phyloP scores from a whole-genome alignment of 2,797 vertebrate species.

The Channa striata region DNA sequence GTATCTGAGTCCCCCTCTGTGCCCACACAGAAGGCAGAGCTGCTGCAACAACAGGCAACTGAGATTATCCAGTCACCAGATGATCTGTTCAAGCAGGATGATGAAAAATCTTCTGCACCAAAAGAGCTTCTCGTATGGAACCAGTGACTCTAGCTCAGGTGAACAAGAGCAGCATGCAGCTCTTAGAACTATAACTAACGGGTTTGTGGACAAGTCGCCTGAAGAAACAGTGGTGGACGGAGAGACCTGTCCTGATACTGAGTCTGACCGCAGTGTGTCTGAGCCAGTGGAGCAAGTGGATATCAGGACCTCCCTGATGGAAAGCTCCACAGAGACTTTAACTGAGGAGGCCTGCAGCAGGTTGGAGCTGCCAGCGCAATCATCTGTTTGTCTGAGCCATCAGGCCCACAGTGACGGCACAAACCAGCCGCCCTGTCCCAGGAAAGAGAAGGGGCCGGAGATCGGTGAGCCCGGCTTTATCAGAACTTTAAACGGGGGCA shows the following conservation, averaged over 20 bases:
- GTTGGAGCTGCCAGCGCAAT: slow-evolving; percentile 64
- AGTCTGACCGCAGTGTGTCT: slow-evolving; percentile 50
- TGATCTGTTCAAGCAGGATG: slow-evolving; percentile 42
- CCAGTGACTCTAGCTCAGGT: slow-evolving; percentile 48
- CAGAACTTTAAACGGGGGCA: slow-evolving; percentile 87
- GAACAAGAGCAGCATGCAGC: slow-evolving; percentile 48
- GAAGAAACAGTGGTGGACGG: slow-evolving; percentile 60
- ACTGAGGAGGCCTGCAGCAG: slow-evolving; percentile 85
- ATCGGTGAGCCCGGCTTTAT: slow-evolving; percentile 55
- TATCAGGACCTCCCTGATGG: slow-evolving; percentile 84
- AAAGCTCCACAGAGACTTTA: slow-evolving; percentile 91
- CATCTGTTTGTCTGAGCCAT: slow-evolving; percentile 30
- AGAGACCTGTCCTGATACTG: slow-evolving; percentile 39
- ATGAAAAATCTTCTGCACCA: slow-evolving; percentile 36
- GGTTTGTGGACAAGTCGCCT: slow-evolving; percentile 57
- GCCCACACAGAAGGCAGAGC: slow-evolving; percentile 32
- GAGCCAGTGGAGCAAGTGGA: slow-evolving; percentile 73
- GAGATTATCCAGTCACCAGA: slow-evolving; percentile 44
- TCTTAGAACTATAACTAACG: slow-evolving; percentile 78
- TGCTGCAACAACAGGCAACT: slow-evolving; percentile 27
- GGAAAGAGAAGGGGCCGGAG: slow-evolving; percentile 73
- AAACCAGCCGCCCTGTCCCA: slow-evolving; percentile 47
- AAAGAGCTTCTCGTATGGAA: slow-evolving; percentile 29
- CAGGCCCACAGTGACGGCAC: slow-evolving; percentile 48
- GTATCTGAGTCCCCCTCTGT: slow-evolving; percentile 27